Base-by-base conservation (phyloP, 2,888 invertebrate species). In the Nomada ruficornis region DNA sequence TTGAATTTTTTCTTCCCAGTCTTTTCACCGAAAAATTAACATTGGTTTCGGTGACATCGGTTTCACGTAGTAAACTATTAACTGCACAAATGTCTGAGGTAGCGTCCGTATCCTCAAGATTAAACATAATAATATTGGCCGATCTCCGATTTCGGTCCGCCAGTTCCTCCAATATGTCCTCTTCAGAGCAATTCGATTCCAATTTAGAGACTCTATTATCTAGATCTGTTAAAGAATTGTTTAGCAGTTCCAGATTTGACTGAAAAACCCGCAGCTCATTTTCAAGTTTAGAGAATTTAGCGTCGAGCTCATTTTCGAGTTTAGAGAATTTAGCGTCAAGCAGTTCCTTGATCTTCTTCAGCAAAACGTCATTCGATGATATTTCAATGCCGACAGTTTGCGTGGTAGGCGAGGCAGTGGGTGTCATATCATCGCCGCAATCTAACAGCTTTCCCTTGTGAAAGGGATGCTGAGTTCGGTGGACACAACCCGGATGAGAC, bases 181-280 rank as follows among this genome's bases (percentile, higher is more conserved):
- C 52, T 52, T 52, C n/a, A n/a, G 29, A 54, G 20, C n/a, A 13
- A 13, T 50, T 3, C n/a, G 15, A 65, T 65, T 65, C 52, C 54
- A 65, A 54, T 47, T 65, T 65, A 0, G n/a, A 65, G 7, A 65
- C 54, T 65, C 36, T 65, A 52, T 54, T 52, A 54, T 54, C 36
- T 5, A 65, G 10, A 54, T 65, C 50, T 23, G 64, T 50, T 50
- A 64, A 18, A 10, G 64, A 64, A 18, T 44, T 63, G 15, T 63
- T 47, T 47, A 63, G 11, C 18, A 64, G 36, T 29, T 50, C 29
- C 50, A 50, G n/a, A n/a, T 18, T 64, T 18, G 50, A 64, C 18
- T 64, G 64, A 50, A 64, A 64, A 10, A 64, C n/a, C 23, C 26
- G 50, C 36, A 64, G n/a, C n/a, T n/a, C n/a, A n/a, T n/a, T n/a